Conservation (phyloP, 2,113 vertebrate genomes). For the Pogona vitticeps region DNA sequence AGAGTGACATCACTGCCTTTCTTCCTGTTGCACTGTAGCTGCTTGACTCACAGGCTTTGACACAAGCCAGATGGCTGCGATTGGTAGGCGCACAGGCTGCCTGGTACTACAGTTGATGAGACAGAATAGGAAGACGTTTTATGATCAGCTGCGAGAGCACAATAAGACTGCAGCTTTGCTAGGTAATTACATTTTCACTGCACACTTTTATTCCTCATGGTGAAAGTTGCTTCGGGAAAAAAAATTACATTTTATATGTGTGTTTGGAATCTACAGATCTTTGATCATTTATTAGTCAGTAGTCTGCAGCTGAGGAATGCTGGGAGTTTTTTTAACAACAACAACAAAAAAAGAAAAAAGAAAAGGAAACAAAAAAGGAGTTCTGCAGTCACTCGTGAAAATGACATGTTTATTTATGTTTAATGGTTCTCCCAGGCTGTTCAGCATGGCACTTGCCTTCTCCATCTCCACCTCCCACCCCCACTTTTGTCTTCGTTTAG, state of each 20-base stretch:
- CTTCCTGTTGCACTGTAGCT: constrained; percentile 67
- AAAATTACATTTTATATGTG: constrained; percentile 63
- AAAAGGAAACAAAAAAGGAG: constrained; percentile 14
- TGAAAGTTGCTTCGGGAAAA: constrained; percentile 52
- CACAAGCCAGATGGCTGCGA: constrained; percentile 80
- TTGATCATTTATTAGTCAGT: constrained; percentile 62
- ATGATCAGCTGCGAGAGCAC: constrained; percentile 67
- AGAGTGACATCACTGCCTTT: constrained; percentile 73
- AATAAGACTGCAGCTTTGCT: constrained; percentile 72
- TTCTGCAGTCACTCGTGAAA: constrained; percentile 58
- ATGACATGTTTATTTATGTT: constrained; percentile 64
- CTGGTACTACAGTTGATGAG: constrained; percentile 74
- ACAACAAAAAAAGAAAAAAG: not conserved
- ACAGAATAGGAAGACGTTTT: constrained; percentile 77
- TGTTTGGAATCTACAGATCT: constrained; percentile 42
- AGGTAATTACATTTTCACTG: constrained; percentile 76
- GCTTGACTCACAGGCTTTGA: constrained; percentile 70
- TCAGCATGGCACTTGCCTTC: constrained; percentile 44
- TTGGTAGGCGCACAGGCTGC: constrained; percentile 74
- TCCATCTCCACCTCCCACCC: not conserved
- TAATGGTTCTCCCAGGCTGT: constrained; percentile 54
- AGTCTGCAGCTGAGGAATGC: constrained; percentile 52
- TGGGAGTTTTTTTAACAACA: not conserved
- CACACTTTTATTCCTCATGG: constrained; percentile 60
- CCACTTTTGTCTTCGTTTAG: constrained; percentile 34